These are phyloP conservation scores for Aurelia aurita DNA, from an alignment of 30 jellyfish, hydroid and myxozoan species.

Conservation along the genomic window DNA sequence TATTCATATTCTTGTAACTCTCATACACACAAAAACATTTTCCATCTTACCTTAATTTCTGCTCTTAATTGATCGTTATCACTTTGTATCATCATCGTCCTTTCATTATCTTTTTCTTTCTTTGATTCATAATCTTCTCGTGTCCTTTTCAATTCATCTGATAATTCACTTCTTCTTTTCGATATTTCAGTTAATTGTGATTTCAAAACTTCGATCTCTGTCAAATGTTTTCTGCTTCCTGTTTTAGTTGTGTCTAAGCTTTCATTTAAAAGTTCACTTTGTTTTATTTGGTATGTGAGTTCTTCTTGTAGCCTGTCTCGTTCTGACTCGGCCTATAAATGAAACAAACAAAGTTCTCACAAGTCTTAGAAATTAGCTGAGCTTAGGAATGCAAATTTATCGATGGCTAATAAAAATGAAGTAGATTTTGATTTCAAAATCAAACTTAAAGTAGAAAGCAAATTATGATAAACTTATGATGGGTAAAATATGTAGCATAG, in stretches of 20 bases:
- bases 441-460: too few species aligned
- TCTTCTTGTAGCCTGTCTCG: slow-evolving; percentile 56
- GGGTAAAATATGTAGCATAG: too few species aligned
- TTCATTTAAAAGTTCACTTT: slow-evolving; percentile 36
- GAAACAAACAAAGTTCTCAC: too few species aligned
- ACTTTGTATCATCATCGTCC: neutral
- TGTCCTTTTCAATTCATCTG: slow-evolving; percentile 48
- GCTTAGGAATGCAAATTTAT: too few species aligned
- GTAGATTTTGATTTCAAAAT: too few species aligned
- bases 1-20: too few species aligned
- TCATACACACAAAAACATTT: too few species aligned
- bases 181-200: slow-evolving; percentile 30
- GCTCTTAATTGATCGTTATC: slow-evolving; percentile 36
- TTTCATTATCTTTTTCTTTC: slow-evolving; percentile 23
- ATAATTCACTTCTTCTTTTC: slow-evolving; percentile 32
- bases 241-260: slow-evolving; percentile 29
- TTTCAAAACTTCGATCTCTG: slow-evolving; percentile 50
- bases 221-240: slow-evolving; percentile 27
- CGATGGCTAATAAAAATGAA: too few species aligned
- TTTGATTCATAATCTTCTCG: slow-evolving; percentile 2
- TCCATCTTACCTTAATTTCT: slow-evolving; percentile 48
- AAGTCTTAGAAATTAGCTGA: too few species aligned
- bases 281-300: slow-evolving; percentile 39
- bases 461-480: too few species aligned
- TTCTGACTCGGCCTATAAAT: slow-evolving; percentile 36